Percentiles rank a stretch among this genome's conserved stretches.
These are phyloP conservation scores for Eulemur macaco DNA, from an alignment of 2,113 vertebrate genomes.

Conservation along the genomic window DNA sequence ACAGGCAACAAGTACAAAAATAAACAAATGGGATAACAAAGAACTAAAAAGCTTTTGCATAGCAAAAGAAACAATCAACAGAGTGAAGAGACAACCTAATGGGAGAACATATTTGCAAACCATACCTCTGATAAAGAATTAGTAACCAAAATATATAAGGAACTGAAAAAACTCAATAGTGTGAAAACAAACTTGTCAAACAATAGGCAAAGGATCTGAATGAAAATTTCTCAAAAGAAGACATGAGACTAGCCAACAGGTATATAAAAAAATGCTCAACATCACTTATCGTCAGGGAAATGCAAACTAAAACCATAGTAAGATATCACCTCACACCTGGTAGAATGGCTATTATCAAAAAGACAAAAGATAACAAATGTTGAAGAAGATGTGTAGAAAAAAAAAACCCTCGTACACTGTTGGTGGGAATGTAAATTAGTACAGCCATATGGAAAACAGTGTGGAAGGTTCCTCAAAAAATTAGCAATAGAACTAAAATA, in stretches of 20 bases:
- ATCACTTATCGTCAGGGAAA: background rate
- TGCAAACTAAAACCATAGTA: background rate
- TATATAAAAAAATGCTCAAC: background rate
- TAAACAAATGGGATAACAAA: background rate
- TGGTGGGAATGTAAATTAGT: background rate
- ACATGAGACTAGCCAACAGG: background rate
- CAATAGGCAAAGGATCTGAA: background rate
- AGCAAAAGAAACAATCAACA: background rate
- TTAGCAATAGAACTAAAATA: background rate
- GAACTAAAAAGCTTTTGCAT: background rate
- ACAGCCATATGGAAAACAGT: background rate
- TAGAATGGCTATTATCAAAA: background rate
- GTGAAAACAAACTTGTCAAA: background rate
- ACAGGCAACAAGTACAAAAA: background rate
- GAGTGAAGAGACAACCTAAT: background rate
- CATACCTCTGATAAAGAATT: background rate
- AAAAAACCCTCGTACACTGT: too few species aligned
- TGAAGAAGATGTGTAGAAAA: background rate
- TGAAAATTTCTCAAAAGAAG: background rate
- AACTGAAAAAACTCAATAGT: background rate
- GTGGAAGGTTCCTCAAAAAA: background rate
- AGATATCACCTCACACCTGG: background rate
- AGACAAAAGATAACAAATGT: background rate
- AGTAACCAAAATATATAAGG: background rate
- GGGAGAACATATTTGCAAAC: background rate